phyloP scores from a whole-genome alignment of 2,797 vertebrate genomes.

The Mormyrops attenuatus region DNA sequence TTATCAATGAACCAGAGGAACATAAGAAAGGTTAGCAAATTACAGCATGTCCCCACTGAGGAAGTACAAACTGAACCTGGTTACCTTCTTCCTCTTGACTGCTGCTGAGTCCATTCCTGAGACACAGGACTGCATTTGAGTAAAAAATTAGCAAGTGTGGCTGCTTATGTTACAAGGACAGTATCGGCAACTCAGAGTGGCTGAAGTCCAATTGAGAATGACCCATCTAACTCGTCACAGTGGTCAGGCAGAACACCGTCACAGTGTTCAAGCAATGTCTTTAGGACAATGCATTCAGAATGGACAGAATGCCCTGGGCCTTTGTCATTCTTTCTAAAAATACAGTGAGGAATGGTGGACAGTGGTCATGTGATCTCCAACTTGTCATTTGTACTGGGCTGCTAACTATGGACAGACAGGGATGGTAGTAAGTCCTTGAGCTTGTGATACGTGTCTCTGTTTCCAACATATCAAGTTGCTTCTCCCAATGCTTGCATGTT shows the following conservation, averaged over 20 bases:
- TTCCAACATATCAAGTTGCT: background rate
- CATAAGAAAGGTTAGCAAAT: background rate
- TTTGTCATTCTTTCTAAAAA: slow-evolving; percentile 1
- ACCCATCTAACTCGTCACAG: background rate
- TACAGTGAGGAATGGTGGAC: background rate
- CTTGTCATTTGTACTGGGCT: background rate
- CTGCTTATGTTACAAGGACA: background rate
- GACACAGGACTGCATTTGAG: background rate
- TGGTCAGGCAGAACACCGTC: background rate
- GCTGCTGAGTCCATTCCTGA: background rate
- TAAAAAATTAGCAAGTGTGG: background rate
- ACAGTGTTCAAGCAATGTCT: background rate
- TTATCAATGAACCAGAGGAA: background rate
- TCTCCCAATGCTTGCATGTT: background rate
- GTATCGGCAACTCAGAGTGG: background rate
- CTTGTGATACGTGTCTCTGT: background rate
- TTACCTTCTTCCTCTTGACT: background rate
- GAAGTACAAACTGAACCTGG: background rate
- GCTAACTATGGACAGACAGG: background rate
- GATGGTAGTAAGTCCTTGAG: slow-evolving; percentile 3
- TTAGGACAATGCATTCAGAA: background rate
- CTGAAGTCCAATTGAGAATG: background rate
- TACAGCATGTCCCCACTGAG: background rate
- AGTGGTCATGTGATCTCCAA: background rate
- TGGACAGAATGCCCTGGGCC: background rate